Percentiles rank a stretch among this genome's conserved stretches.
phyloP scores from a whole-genome alignment of 2,797 vertebrate genomes.

The Sebastes hubbsi region DNA sequence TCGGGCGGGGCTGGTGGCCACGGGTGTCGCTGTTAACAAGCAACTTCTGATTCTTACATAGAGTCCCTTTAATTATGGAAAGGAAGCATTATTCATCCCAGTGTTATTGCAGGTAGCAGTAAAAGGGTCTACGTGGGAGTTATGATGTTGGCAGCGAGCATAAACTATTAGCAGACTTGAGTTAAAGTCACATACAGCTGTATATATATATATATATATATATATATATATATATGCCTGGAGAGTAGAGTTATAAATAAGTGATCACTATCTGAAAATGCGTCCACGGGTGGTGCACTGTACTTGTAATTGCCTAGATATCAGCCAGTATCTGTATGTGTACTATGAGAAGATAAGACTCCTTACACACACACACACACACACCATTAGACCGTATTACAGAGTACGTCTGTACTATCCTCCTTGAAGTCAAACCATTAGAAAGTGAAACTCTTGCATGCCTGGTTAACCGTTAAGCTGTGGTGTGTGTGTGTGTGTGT shows the following conservation, averaged over 20 bases:
- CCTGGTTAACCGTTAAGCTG: not conserved
- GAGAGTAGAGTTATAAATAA: constrained; percentile 17
- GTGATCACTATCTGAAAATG: constrained; percentile 13
- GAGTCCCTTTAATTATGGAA: not conserved
- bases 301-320: not conserved
- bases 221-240: not conserved
- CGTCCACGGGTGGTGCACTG: not conserved
- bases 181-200: constrained; percentile 9
- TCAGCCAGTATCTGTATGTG: not conserved
- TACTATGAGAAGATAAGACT: constrained; percentile 1
- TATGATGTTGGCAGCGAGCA: not conserved
- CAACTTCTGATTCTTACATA: no score
- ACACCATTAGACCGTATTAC: not conserved
- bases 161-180: constrained; percentile 5
- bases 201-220: not conserved
- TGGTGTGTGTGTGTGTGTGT: no score
- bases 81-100: not conserved
- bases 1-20: no score
- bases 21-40: no score
- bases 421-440: not conserved
- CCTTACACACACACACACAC: not conserved
- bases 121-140: constrained; percentile 12
- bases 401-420: not conserved
- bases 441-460: not conserved
- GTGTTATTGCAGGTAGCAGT: not conserved